These are phyloP conservation scores for Camponotus vicinus DNA, from an alignment of 1,140 invertebrate species.

Conservation along the genomic window DNA sequence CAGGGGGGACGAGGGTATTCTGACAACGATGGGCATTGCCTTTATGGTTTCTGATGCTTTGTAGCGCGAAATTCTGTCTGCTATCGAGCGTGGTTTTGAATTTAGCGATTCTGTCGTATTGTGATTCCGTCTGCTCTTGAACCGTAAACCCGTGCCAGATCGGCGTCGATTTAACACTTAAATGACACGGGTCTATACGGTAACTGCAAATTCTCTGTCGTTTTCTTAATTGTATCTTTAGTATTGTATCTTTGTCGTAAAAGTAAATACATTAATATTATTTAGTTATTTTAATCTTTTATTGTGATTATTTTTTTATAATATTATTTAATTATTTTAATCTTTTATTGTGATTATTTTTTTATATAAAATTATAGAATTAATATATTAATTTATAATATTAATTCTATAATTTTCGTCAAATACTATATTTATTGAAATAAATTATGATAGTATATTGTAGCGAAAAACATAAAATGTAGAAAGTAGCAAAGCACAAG, in stretches of 20 bases:
- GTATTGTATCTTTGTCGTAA: not conserved
- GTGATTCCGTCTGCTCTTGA: not conserved
- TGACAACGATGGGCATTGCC: slow-evolving; percentile 40
- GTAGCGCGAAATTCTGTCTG: slow-evolving; percentile 57
- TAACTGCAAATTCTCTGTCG: slow-evolving; percentile 26
- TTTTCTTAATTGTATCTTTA: not conserved
- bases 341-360: too few species aligned
- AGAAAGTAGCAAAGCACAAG: not conserved
- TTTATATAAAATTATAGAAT: too few species aligned
- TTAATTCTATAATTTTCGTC: not conserved
- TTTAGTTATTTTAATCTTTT: not conserved
- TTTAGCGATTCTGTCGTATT: slow-evolving; percentile 42
- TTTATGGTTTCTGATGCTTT: slow-evolving; percentile 70
- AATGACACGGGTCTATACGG: not conserved
- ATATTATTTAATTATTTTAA: too few species aligned
- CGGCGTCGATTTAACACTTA: slow-evolving; percentile 1
- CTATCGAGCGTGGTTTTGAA: slow-evolving; percentile 47
- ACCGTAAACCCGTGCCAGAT: not conserved
- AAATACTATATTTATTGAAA: not conserved
- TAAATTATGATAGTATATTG: too few species aligned
- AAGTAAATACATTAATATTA: not conserved
- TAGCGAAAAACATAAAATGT: too few species aligned
- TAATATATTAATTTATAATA: too few species aligned
- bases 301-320: not conserved
- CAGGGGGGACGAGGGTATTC: slow-evolving; percentile 28